These are phyloP conservation scores for Columba livia DNA, from an alignment of 2,113 vertebrate genomes.

Conservation along the genomic window DNA sequence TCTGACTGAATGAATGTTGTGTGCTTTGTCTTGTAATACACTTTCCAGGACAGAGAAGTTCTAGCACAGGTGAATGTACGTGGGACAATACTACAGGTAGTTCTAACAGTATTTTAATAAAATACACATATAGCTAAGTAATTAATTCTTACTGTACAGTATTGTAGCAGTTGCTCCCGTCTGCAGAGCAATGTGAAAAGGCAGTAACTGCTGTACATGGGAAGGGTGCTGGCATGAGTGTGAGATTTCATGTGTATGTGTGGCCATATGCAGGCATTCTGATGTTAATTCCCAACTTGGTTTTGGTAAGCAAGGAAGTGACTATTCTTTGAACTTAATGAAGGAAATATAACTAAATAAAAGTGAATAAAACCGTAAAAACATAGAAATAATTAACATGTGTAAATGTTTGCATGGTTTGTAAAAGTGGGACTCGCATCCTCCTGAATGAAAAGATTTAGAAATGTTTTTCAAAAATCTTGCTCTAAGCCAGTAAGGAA, in stretches of 20 bases:
- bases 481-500: neutral
- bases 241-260: rapidly evolving
- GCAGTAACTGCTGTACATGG: neutral
- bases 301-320: neutral
- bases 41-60: neutral
- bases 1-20: neutral
- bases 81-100: neutral
- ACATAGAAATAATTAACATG: neutral
- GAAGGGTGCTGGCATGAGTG: neutral
- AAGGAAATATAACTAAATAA: neutral
- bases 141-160: neutral
- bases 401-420: neutral
- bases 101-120: neutral
- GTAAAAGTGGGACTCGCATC: neutral
- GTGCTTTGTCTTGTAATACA: neutral
- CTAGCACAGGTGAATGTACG: neutral
- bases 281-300: neutral
- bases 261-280: neutral
- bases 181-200: neutral
- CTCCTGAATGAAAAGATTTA: neutral
- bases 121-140: neutral
- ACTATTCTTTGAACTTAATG: neutral
- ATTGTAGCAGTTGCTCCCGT: neutral
- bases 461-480: neutral
- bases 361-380: neutral